Evolutionary conservation across 1,140 invertebrate species (phyloP), one percentile per base, ranked within the genome.

Genomic region (Platyscapa corneri): DNA sequence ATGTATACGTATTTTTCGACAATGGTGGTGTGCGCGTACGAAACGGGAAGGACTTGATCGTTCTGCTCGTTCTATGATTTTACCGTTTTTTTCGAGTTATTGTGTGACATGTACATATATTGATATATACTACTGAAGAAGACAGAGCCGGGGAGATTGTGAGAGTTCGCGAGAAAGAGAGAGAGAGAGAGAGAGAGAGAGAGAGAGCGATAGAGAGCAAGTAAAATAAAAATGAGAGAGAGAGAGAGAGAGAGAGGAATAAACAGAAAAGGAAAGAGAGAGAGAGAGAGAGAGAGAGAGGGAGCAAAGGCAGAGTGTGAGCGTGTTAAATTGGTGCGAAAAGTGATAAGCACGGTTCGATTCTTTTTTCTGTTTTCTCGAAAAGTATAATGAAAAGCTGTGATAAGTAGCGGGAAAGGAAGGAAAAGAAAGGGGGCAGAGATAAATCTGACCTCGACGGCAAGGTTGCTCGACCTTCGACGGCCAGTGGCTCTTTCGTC

Each of bases 51-150:
- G 23, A 78, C 46, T 64, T 60, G 76, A 78, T 76, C 30, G 42
- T 53, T 74, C n/a, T 34, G 12, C 32, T 42, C 70, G 70, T 42
- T 74, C 16, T 74, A 74, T 74, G 1, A 42, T 42, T 74, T 74
- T 20, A 37, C 20, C 8, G 8, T 74, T n/a, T 42, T 76, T 76
- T 76, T 32, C 42, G 10, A 14, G 32, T 5, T 46, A 74, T 12
- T 81, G 70, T 72, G 46, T 60, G 32, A 60, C 42, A 74, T 60
- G 32, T 82, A 74, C 80, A 74, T 60, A 82, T 82, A 82, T 82
- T 74, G 70, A 82, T 82, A 74, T 42, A 60, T 82, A 82, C 80
- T 82, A 60, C 70, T 82, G 34, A 20, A 49, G 70, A 78, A 56
- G 49, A 53, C 14, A 77, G 12, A 67, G n/a, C n/a, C n/a, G 27